These are phyloP conservation scores for Patella depressa DNA, from an alignment of 2,888 invertebrate species.

Conservation along the genomic window DNA sequence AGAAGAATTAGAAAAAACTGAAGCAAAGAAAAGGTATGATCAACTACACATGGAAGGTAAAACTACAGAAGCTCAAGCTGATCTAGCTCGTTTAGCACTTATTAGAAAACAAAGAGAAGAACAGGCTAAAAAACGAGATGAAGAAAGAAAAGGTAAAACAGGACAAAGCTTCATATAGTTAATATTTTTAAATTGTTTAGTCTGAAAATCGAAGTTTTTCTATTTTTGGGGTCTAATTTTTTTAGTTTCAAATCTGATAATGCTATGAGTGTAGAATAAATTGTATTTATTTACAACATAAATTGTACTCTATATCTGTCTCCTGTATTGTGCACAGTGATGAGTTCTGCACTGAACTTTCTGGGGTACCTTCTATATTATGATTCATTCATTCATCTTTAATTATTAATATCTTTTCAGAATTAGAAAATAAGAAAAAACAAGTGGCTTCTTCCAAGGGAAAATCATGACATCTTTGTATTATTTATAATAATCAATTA, in stretches of 20 bases:
- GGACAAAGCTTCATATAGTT: neutral
- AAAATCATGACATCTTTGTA: conserved; percentile 35
- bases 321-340: too few species aligned
- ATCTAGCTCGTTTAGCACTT: conserved; percentile 92
- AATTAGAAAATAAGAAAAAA: conserved; percentile 37
- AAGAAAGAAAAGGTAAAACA: conserved; percentile 79
- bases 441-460: conserved; percentile 38
- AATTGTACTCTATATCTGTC: too few species aligned
- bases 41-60: conserved; percentile 94
- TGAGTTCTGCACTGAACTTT: too few species aligned
- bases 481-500: neutral
- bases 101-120: conserved; percentile 95
- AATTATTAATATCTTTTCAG: conserved; percentile 30
- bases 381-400: neutral
- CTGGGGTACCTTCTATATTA: too few species aligned
- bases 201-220: neutral
- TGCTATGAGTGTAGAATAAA: too few species aligned
- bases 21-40: conserved; percentile 90
- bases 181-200: neutral
- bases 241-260: too few species aligned
- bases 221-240: too few species aligned
- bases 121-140: conserved; percentile 91
- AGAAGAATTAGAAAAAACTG: conserved; percentile 92
- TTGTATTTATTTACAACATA: too few species aligned
- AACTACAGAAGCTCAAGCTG: conserved; percentile 95